Conservation (phyloP, 2,113 vertebrate genomes). For the Antigone vipio region DNA sequence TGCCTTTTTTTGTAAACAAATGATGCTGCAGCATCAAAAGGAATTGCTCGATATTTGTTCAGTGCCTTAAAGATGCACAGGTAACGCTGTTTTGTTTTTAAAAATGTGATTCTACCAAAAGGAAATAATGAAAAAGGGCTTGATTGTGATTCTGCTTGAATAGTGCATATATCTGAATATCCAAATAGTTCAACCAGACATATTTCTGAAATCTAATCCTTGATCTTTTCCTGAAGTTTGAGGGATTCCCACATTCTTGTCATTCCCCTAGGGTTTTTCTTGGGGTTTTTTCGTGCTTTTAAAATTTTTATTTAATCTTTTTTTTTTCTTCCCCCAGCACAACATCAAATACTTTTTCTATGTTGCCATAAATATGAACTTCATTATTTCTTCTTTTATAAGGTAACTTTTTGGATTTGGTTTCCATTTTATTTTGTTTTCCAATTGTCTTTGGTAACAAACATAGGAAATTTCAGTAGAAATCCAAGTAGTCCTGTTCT, state of each 20-base stretch:
- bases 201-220: neutral
- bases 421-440: neutral
- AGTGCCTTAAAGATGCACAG: neutral
- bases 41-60: neutral
- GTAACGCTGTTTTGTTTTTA: neutral
- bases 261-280: neutral
- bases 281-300: neutral
- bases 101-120: neutral
- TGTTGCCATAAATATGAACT: neutral
- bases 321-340: neutral
- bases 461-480: neutral
- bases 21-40: neutral
- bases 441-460: neutral
- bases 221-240: neutral
- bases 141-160: neutral
- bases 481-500: conserved; percentile 32
- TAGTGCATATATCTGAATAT: neutral
- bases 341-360: neutral
- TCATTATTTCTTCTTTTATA: neutral
- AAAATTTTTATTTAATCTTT: neutral
- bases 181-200: neutral
- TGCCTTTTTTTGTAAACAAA: neutral
- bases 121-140: neutral
- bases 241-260: neutral
- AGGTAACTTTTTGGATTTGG: neutral